Conservation (phyloP, 2,888 invertebrate genomes). For the Lagria hirta region DNA sequence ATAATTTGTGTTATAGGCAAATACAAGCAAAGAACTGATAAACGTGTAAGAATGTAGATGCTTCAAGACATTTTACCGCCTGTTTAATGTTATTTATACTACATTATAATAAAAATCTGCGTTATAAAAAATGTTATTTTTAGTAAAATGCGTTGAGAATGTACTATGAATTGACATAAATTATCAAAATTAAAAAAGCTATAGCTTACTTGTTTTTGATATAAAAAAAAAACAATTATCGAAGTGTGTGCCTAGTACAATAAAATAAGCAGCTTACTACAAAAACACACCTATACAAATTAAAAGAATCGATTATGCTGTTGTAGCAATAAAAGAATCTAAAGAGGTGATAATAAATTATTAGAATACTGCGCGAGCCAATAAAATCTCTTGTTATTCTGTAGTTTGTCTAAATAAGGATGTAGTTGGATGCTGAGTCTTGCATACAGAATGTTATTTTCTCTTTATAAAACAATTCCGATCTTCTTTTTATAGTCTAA, state of each 20-base stretch:
- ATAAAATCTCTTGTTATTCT: conserved; percentile 24
- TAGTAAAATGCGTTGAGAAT: background rate
- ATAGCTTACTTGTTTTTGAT: background rate
- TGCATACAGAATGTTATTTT: conserved; percentile 18
- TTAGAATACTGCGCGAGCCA: conserved; percentile 22
- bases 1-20: no score
- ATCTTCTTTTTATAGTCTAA: conserved; percentile 20
- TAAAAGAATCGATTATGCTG: conserved; percentile 21
- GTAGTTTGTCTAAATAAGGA: conserved; percentile 24
- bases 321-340: conserved; percentile 21
- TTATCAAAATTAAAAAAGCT: background rate
- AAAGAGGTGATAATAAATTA: conserved; percentile 24
- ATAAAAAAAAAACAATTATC: background rate
- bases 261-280: no score
- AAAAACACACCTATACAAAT: conserved; percentile 8
- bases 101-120: no score
- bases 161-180: background rate
- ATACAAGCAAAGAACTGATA: no score
- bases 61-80: no score
- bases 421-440: conserved; percentile 9
- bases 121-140: no score
- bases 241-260: no score
- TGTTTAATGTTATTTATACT: no score
- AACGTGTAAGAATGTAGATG: no score
- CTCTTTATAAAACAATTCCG: conserved; percentile 20